Percentiles rank a stretch among this genome's conserved stretches.
These are phyloP conservation scores for Parnassius orleans DNA, from an alignment of 2,888 invertebrate species.

Conservation along the genomic window DNA sequence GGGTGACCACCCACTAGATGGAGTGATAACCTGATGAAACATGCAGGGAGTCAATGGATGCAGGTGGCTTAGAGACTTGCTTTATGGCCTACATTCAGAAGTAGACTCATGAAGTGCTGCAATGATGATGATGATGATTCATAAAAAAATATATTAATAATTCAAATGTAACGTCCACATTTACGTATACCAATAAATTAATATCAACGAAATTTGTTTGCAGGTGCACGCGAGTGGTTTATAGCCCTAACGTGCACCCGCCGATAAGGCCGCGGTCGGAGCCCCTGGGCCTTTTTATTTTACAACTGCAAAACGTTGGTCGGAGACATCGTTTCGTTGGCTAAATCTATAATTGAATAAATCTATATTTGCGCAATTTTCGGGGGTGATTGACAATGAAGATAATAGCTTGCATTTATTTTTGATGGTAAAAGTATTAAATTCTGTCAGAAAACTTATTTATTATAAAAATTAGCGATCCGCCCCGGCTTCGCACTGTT, in stretches of 20 bases:
- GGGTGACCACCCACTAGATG: too few relatives aligned
- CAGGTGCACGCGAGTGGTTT: slow-evolving; percentile 54
- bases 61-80: too few relatives aligned
- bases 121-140: neutral
- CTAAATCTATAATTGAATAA: slow-evolving; percentile 9
- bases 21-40: too few relatives aligned
- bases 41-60: too few relatives aligned
- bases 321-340: slow-evolving; percentile 7
- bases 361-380: neutral
- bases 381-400: too few relatives aligned
- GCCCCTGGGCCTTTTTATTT: slow-evolving; percentile 18
- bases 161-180: neutral
- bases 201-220: slow-evolving; percentile 57
- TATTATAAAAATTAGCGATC: too few relatives aligned
- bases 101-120: too few relatives aligned
- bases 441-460: too few relatives aligned
- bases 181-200: slow-evolving; percentile 32
- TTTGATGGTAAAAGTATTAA: too few relatives aligned
- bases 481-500: too few relatives aligned
- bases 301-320: slow-evolving; percentile 13
- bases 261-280: slow-evolving; percentile 30
- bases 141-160: neutral
- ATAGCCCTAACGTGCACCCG: slow-evolving; percentile 43
- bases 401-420: too few relatives aligned
- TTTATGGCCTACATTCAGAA: too few relatives aligned